Percentiles rank a stretch among this genome's conserved stretches.
phyloP scores from a whole-genome alignment of 2,797 vertebrate genomes.

The Amphiprion clarkii region DNA sequence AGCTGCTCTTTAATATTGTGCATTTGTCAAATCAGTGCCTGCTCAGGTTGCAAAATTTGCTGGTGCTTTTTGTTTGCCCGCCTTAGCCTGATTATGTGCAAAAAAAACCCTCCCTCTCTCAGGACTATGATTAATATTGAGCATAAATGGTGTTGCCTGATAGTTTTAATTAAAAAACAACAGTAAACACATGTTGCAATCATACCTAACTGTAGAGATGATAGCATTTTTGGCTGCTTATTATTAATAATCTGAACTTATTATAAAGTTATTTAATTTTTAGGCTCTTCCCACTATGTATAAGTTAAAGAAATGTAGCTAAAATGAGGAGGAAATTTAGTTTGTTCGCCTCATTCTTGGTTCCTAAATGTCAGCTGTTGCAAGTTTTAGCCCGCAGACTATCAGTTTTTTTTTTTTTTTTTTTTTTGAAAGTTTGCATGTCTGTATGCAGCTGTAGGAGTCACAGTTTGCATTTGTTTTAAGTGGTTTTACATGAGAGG shows the following conservation, averaged over 20 bases:
- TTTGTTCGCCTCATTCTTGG: background rate
- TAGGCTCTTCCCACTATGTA: background rate
- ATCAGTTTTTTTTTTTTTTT: background rate
- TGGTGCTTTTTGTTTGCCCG: background rate
- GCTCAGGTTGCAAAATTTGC: background rate
- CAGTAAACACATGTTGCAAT: no score
- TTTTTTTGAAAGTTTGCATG: background rate
- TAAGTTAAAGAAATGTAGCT: background rate
- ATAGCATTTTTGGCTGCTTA: background rate
- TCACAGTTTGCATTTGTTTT: constrained; percentile 3
- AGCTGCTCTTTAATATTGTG: background rate
- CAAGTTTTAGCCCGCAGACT: background rate
- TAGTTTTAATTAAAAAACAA: background rate
- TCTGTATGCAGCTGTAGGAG: background rate
- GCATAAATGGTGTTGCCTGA: background rate
- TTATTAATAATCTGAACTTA: background rate
- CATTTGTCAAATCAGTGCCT: background rate
- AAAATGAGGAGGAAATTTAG: background rate
- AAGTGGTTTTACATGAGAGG: constrained; percentile 17
- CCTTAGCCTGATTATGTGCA: background rate
- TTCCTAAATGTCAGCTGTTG: background rate
- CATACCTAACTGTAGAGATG: background rate
- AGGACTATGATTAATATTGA: background rate
- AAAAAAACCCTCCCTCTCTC: background rate
- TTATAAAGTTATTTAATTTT: background rate